Percentiles rank a stretch among this genome's conserved stretches.
These are phyloP conservation scores for Balaenoptera acutorostrata DNA, from an alignment of 2,113 vertebrate genomes.

Conservation along the genomic window DNA sequence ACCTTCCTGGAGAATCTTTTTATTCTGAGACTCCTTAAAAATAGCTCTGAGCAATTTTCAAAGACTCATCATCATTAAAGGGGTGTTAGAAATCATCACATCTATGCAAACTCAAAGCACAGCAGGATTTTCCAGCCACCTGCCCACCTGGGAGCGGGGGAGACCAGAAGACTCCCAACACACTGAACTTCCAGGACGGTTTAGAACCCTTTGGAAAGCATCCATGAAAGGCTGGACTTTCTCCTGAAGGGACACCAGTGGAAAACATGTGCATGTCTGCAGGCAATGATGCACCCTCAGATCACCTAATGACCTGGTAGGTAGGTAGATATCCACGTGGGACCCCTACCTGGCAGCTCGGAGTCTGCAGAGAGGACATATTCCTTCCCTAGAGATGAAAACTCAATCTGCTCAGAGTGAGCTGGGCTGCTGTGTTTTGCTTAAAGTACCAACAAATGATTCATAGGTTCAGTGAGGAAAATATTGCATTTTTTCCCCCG, in stretches of 20 bases:
- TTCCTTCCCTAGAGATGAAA: neutral
- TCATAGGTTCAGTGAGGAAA: neutral
- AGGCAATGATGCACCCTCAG: neutral
- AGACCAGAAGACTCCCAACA: no score
- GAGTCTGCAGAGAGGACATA: neutral
- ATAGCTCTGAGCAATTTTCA: constrained; percentile 50
- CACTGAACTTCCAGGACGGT: rapidly evolving
- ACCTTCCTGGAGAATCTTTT: neutral
- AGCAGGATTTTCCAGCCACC: neutral
- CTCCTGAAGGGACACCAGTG: no score
- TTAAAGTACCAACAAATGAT: neutral
- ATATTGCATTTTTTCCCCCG: neutral
- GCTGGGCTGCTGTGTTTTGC: neutral
- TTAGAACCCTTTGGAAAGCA: neutral
- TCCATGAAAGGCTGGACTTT: no score
- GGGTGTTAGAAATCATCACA: neutral
- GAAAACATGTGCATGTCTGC: rapidly evolving
- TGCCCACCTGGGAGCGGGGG: neutral
- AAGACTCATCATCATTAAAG: constrained; percentile 30
- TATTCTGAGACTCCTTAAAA: constrained; percentile 26
- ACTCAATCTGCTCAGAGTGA: neutral
- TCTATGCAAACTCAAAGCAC: neutral
- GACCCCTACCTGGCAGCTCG: neutral
- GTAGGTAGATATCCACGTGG: neutral
- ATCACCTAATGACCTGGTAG: neutral